Percentiles rank a stretch among this genome's conserved stretches.
phyloP scores from a whole-genome alignment of 2,888 invertebrate species.

The Adela reaumurella region DNA sequence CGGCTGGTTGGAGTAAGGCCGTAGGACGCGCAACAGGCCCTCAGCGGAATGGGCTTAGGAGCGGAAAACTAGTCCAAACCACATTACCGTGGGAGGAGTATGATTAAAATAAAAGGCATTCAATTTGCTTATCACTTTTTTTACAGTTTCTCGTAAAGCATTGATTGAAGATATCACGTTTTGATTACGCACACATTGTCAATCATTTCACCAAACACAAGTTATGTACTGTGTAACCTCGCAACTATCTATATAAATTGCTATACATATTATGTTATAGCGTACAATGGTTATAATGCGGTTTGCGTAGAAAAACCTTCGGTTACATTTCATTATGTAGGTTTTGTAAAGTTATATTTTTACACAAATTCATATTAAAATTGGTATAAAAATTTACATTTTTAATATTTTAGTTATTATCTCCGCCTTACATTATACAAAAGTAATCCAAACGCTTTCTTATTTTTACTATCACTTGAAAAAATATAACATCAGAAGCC shows the following conservation, averaged over 20 bases:
- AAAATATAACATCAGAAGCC: constrained; percentile 54
- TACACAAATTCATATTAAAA: constrained; percentile 36
- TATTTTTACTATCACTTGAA: constrained; percentile 37
- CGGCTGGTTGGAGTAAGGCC: no score
- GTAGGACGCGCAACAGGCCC: no score
- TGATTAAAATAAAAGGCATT: no score
- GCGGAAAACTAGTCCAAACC: no score
- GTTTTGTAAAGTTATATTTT: constrained; percentile 43
- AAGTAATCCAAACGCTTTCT: constrained; percentile 48
- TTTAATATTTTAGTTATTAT: constrained; percentile 24
- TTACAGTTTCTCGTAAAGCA: constrained; percentile 52
- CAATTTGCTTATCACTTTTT: constrained; percentile 42
- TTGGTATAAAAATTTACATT: constrained; percentile 54
- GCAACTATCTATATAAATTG: constrained; percentile 47
- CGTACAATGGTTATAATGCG: constrained; percentile 31
- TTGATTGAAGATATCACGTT: constrained; percentile 56
- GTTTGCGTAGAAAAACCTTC: constrained; percentile 48
- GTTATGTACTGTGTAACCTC: constrained; percentile 22
- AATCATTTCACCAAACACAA: constrained; percentile 39
- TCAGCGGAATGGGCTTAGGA: no score
- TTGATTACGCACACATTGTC: constrained; percentile 51
- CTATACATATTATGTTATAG: constrained; percentile 32
- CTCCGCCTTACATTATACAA: constrained; percentile 28
- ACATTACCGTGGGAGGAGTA: no score
- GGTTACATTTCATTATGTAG: constrained; percentile 32